Percentiles rank a stretch among this genome's conserved stretches.
Evolutionary conservation across 2,797 vertebrate genomes (phyloP).

Genomic region (Gobionotothen gibberifrons): DNA sequence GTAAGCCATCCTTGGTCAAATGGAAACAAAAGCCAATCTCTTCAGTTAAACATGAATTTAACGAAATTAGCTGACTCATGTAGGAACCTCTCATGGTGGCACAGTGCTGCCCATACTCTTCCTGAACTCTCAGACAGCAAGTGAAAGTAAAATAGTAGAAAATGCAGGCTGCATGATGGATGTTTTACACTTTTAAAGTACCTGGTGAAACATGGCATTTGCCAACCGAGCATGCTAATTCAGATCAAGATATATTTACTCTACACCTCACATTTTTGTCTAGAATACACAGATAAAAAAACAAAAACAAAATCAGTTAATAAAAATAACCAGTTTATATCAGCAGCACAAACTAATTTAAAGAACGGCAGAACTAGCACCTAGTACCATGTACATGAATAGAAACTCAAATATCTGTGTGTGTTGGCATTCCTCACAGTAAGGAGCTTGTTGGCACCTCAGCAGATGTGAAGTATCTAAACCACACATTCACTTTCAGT

Average conservation of each 20-base stretch:
- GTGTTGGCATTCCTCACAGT: neutral
- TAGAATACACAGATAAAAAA: too few relatives aligned
- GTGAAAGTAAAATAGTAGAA: neutral
- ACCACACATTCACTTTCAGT: neutral
- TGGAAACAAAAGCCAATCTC: neutral
- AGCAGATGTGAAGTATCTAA: too few relatives aligned
- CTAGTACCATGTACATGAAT: neutral
- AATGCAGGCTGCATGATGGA: neutral
- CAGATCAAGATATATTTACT: too few relatives aligned
- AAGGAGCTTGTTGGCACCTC: neutral
- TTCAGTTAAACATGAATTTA: conserved; percentile 1
- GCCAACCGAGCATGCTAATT: too few relatives aligned
- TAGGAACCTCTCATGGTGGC: neutral
- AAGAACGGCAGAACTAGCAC: too few relatives aligned
- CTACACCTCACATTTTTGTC: too few relatives aligned
- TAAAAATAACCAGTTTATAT: too few relatives aligned
- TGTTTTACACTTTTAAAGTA: too few relatives aligned
- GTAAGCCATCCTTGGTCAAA: too few relatives aligned
- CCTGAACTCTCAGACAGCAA: conserved; percentile 14
- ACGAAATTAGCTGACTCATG: neutral
- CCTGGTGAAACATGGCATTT: too few relatives aligned
- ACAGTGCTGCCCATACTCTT: conserved; percentile 5
- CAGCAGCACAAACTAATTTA: too few relatives aligned
- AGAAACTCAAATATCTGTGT: neutral
- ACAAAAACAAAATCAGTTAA: too few relatives aligned